Percentiles rank a stretch among this genome's conserved stretches.
Evolutionary conservation across 2,113 vertebrate species (phyloP).

Genomic region (Fregetta grallaria): DNA sequence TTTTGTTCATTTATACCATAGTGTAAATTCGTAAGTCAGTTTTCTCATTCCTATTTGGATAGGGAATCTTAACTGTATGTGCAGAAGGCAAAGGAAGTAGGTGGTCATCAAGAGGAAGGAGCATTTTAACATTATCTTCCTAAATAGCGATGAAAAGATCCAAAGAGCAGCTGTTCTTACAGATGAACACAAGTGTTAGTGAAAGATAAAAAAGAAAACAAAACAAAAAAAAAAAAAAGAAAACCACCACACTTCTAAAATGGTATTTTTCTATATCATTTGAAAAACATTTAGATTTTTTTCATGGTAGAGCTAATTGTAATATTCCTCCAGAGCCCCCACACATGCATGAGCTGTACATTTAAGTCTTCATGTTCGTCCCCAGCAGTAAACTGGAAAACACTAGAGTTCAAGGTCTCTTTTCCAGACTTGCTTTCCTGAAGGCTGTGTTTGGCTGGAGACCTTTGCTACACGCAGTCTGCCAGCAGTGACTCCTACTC

Average conservation of each 20-base stretch:
- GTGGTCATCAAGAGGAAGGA: not conserved
- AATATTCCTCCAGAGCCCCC: not conserved
- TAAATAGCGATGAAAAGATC: not conserved
- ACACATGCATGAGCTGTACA: rapidly evolving
- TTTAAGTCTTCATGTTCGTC: not conserved
- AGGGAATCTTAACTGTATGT: not conserved
- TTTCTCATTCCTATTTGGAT: not conserved
- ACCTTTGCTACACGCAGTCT: not conserved
- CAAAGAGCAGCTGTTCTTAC: not conserved
- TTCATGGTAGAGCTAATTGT: not conserved
- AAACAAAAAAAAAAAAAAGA: not conserved
- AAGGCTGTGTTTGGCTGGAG: not conserved
- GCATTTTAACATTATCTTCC: not conserved
- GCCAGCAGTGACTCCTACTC: not conserved
- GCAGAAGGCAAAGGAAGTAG: constrained; percentile 5
- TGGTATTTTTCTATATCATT: not conserved
- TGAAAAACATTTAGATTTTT: not conserved
- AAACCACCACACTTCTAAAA: not conserved
- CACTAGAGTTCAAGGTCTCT: not conserved
- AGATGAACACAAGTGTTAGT: not conserved
- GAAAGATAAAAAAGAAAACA: not conserved
- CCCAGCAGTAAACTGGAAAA: not conserved
- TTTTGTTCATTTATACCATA: not conserved
- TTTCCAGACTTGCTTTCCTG: not conserved
- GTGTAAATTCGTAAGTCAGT: not conserved